A percentile compares a stretch with the other conserved stretches of the same genome.
Evolutionary conservation across 1,140 invertebrate species (phyloP).

Genomic region (honey bee (Apis mellifera)): DNA sequence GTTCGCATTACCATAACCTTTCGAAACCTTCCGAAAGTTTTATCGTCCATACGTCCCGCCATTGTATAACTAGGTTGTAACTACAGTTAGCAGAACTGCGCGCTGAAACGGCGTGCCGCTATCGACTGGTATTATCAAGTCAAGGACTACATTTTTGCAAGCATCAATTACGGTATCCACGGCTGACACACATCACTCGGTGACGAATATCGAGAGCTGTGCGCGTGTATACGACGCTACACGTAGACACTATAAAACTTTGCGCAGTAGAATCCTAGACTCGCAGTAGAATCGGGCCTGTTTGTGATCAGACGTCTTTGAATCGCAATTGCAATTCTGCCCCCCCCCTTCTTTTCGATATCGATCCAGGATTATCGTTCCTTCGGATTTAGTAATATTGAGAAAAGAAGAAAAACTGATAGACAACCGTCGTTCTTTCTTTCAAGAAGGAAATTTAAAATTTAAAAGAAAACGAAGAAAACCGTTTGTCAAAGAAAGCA

Average conservation of each 20-base stretch:
- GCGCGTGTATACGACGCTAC: neutral
- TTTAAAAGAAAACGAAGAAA: too few relatives aligned
- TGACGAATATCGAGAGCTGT: slow-evolving; percentile 12
- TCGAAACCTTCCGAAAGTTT: slow-evolving; percentile 44
- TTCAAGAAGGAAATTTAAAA: too few relatives aligned
- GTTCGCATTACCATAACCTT: slow-evolving; percentile 20
- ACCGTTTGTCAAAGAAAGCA: too few relatives aligned
- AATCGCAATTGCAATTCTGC: neutral
- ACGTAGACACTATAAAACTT: neutral
- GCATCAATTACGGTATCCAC: slow-evolving; percentile 33
- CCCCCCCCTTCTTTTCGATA: neutral
- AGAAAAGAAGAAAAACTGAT: too few relatives aligned
- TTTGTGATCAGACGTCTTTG: neutral
- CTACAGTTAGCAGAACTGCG: slow-evolving; percentile 38
- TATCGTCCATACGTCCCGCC: slow-evolving; percentile 28
- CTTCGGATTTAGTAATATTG: neutral
- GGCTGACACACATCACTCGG: slow-evolving; percentile 8
- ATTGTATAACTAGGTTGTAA: slow-evolving; percentile 47
- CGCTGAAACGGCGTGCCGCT: slow-evolving; percentile 16
- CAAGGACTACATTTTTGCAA: slow-evolving; percentile 46
- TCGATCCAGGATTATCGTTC: neutral
- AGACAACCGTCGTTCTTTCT: too few relatives aligned
- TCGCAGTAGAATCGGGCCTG: neutral
- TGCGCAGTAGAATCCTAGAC: too few relatives aligned
- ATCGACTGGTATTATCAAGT: slow-evolving; percentile 43